phyloP scores from a whole-genome alignment of 2,888 invertebrate species.

The Acanthosepion lycidas region DNA sequence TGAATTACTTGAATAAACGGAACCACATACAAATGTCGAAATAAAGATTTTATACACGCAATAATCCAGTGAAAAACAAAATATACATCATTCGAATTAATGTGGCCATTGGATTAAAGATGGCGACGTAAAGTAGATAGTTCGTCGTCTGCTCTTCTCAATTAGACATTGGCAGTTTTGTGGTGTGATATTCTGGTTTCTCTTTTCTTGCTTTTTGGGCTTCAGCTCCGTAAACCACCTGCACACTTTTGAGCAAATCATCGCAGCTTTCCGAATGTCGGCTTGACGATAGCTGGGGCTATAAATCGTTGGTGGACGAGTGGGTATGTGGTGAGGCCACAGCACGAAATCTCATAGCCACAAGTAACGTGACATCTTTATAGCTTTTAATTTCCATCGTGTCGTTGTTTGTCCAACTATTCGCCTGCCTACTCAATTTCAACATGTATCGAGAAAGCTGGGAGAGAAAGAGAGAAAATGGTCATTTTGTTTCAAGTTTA shows the following conservation, averaged over 20 bases:
- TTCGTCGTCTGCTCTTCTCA: neutral
- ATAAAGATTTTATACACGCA: neutral
- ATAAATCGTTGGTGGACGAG: neutral
- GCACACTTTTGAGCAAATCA: neutral
- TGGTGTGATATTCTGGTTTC: too few species aligned
- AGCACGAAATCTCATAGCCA: constrained; percentile 33
- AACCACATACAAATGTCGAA: too few species aligned
- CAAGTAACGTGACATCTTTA: constrained; percentile 33
- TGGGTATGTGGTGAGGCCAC: neutral
- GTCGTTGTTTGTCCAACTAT: constrained; percentile 21
- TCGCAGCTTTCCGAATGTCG: constrained; percentile 6
- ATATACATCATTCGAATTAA: neutral
- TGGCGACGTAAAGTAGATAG: neutral
- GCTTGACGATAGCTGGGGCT: neutral
- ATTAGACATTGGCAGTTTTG: neutral
- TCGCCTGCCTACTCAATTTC: neutral
- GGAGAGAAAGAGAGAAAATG: neutral
- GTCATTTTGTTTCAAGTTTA: constrained; percentile 15
- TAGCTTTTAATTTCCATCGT: constrained; percentile 33
- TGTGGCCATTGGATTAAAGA: neutral
- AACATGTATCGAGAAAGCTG: neutral
- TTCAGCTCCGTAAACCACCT: neutral
- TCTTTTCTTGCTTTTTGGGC: neutral
- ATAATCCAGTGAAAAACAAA: neutral
- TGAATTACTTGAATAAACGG: too few species aligned